Conservation (phyloP, 2,888 invertebrate genomes). For the Cryptophagus acutangulus region DNA sequence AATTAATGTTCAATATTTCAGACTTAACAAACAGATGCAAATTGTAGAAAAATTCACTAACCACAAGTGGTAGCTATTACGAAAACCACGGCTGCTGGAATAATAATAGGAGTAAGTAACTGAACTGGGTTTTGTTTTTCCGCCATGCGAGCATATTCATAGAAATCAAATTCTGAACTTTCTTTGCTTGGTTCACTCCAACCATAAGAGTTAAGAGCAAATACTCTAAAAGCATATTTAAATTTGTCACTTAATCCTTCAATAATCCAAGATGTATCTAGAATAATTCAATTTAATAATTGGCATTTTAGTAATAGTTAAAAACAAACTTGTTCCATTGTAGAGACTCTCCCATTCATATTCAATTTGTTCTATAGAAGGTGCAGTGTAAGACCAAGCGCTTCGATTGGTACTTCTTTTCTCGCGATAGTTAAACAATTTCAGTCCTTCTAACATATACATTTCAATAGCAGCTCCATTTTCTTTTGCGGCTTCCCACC, state of each 20-base stretch:
- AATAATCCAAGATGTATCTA: slow-evolving; percentile 77
- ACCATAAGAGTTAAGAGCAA: slow-evolving; percentile 75
- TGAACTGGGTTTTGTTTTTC: slow-evolving; percentile 52
- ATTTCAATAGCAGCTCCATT: slow-evolving; percentile 70
- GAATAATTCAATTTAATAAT: slow-evolving; percentile 21
- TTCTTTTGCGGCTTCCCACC: slow-evolving; percentile 73
- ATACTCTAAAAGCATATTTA: slow-evolving; percentile 68
- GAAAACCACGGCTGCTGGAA: slow-evolving; percentile 28
- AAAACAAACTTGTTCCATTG: slow-evolving; percentile 65
- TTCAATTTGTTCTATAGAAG: slow-evolving; percentile 56
- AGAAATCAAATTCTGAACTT: slow-evolving; percentile 58
- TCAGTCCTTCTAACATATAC: slow-evolving; percentile 70
- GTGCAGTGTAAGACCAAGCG: slow-evolving; percentile 44
- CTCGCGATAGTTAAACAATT: slow-evolving; percentile 37
- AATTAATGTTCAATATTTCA: too few relatives aligned
- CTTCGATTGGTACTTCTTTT: slow-evolving; percentile 43
- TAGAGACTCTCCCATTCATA: slow-evolving; percentile 62
- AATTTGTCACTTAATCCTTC: slow-evolving; percentile 58
- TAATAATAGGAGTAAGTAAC: slow-evolving; percentile 55
- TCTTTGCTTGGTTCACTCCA: slow-evolving; percentile 73
- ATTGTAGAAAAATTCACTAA: background rate
- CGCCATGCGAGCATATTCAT: slow-evolving; percentile 46
- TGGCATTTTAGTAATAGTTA: background rate
- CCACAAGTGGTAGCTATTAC: background rate
- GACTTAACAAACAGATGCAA: too few relatives aligned